Conservation (phyloP, 1,140 invertebrate genomes). For the Anastatus disparis region DNA sequence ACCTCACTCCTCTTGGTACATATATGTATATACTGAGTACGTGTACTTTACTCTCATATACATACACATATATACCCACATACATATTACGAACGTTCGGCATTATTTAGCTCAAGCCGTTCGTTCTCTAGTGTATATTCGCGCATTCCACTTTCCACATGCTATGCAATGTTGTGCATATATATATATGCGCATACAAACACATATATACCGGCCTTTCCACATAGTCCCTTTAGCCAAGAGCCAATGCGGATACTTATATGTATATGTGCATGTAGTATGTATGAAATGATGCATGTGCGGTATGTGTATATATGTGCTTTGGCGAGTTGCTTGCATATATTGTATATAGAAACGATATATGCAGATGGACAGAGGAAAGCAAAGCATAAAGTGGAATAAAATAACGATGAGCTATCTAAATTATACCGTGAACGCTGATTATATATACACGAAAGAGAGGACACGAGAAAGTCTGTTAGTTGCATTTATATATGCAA, state of each 20-base stretch:
- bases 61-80: background rate
- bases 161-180: background rate
- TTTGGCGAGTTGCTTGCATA: too few relatives aligned
- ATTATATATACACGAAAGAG: slow-evolving; percentile 47
- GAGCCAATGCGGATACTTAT: too few relatives aligned
- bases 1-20: background rate
- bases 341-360: too few relatives aligned
- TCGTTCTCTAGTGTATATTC: slow-evolving; percentile 40
- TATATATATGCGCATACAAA: background rate
- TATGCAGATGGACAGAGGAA: too few relatives aligned
- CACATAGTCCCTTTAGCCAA: too few relatives aligned
- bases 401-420: slow-evolving; percentile 57
- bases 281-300: too few relatives aligned
- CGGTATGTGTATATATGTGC: too few relatives aligned
- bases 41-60: too few relatives aligned
- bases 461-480: background rate
- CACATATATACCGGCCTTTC: too few relatives aligned
- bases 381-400: too few relatives aligned
- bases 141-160: slow-evolving; percentile 41
- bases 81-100: slow-evolving; percentile 46
- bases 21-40: slow-evolving; percentile 12
- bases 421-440: slow-evolving; percentile 53
- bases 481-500: too few relatives aligned
- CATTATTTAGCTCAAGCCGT: slow-evolving; percentile 53
- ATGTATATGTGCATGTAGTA: too few relatives aligned